Evolutionary conservation across 1,140 invertebrate species (phyloP).

Genomic region (Cylas formicarius): DNA sequence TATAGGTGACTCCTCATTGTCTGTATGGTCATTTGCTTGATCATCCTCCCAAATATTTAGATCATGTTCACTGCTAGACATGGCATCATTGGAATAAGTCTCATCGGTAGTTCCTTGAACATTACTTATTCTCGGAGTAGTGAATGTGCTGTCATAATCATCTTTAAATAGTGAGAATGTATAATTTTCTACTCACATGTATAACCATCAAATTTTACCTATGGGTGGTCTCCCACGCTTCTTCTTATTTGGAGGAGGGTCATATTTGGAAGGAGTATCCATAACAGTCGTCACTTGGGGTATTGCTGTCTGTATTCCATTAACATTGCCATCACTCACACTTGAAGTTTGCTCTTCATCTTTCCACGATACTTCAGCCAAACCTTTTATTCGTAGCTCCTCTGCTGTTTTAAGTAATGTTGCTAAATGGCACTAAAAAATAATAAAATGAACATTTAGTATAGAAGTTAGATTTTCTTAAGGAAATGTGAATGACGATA

Average conservation of each 20-base stretch:
- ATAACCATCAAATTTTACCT: slow-evolving; percentile 9
- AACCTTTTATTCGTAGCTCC: slow-evolving; percentile 82
- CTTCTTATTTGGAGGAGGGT: slow-evolving; percentile 27
- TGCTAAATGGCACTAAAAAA: slow-evolving; percentile 66
- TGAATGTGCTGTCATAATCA: slow-evolving; percentile 48
- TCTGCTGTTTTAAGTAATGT: slow-evolving; percentile 85
- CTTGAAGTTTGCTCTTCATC: slow-evolving; percentile 47
- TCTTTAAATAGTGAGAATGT: slow-evolving; percentile 37
- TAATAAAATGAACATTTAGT: slow-evolving; percentile 1
- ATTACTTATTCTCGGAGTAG: slow-evolving; percentile 49
- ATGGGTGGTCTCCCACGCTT: slow-evolving; percentile 58
- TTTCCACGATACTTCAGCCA: slow-evolving; percentile 80
- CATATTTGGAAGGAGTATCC: slow-evolving; percentile 34
- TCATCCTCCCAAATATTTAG: slow-evolving; percentile 38
- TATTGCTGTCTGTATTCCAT: slow-evolving; percentile 44
- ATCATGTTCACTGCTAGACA: slow-evolving; percentile 40
- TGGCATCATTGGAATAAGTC: slow-evolving; percentile 39
- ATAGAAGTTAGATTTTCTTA: slow-evolving; percentile 1
- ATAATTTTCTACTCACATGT: neutral
- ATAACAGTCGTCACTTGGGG: slow-evolving; percentile 41
- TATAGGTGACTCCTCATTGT: slow-evolving; percentile 31
- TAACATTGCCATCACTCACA: slow-evolving; percentile 43
- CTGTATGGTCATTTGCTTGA: slow-evolving; percentile 28
- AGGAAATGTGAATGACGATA: neutral
- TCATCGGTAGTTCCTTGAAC: slow-evolving; percentile 45